Percentiles rank a stretch among this genome's conserved stretches.
phyloP scores from a whole-genome alignment of 2,888 invertebrate species.

The Amblyteles armatorius region DNA sequence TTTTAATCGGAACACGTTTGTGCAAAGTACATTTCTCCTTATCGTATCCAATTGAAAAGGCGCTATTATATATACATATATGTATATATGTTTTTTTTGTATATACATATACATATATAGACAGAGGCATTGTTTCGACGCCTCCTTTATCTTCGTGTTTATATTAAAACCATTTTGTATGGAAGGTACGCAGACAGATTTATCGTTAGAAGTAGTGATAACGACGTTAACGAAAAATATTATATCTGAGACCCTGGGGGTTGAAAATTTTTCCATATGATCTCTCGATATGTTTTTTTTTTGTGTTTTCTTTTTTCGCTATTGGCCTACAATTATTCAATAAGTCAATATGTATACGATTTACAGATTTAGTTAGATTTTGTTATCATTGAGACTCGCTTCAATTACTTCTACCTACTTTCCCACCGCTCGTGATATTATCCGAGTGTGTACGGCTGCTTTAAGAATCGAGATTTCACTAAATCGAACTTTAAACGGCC shows the following conservation, averaged over 20 bases:
- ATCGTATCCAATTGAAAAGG: slow-evolving; percentile 57
- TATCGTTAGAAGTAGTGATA: slow-evolving; percentile 51
- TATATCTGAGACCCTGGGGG: slow-evolving; percentile 17
- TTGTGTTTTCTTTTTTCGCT: slow-evolving; percentile 26
- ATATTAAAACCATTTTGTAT: slow-evolving; percentile 41
- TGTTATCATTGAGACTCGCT: slow-evolving; percentile 55
- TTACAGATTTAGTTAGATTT: slow-evolving; percentile 51
- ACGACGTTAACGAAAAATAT: slow-evolving; percentile 41
- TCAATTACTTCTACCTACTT: slow-evolving; percentile 38
- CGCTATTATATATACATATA: slow-evolving; percentile 54
- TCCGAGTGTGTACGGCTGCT: slow-evolving; percentile 43
- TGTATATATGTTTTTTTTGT: neutral
- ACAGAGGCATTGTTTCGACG: neutral
- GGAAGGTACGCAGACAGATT: slow-evolving; percentile 66
- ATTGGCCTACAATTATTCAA: slow-evolving; percentile 58
- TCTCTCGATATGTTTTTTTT: slow-evolving; percentile 62
- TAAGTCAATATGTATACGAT: slow-evolving; percentile 45
- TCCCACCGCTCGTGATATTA: slow-evolving; percentile 29
- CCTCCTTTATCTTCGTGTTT: slow-evolving; percentile 35
- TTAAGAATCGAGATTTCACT: slow-evolving; percentile 52
- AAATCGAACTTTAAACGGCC: slow-evolving; percentile 60
- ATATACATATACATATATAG: slow-evolving; percentile 16
- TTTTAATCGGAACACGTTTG: slow-evolving; percentile 61
- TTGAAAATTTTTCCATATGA: slow-evolving; percentile 47
- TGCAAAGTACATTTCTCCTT: slow-evolving; percentile 62